phyloP scores from a whole-genome alignment of 2,113 vertebrate genomes.

The Tenebrosternarchus preto region DNA sequence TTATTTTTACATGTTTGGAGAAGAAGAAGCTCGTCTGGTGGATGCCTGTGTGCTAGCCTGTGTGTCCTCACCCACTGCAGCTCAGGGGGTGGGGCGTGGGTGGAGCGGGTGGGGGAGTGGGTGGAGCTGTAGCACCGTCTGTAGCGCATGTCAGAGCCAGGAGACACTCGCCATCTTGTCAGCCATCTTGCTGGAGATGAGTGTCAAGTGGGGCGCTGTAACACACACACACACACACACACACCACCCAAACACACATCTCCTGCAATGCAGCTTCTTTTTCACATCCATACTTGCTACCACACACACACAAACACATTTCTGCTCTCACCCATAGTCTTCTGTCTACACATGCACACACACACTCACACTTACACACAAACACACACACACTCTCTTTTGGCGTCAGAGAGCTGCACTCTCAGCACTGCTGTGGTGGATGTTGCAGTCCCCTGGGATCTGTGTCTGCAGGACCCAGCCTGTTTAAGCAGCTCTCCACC shows the following conservation, averaged over 20 bases:
- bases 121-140: neutral
- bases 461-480: slow-evolving; percentile 13
- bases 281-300: neutral
- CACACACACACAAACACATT: too few species aligned
- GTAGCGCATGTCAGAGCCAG: neutral
- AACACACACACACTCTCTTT: slow-evolving; percentile 13
- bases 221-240: neutral
- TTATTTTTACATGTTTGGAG: slow-evolving; percentile 77
- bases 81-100: slow-evolving; percentile 29
- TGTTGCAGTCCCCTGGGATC: slow-evolving; percentile 49
- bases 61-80: slow-evolving; percentile 7
- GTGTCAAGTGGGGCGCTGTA: neutral
- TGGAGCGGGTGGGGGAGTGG: slow-evolving; percentile 36
- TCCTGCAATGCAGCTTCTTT: neutral
- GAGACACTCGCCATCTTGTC: slow-evolving; percentile 55
- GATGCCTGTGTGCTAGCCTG: slow-evolving; percentile 10
- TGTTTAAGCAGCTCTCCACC: slow-evolving; percentile 18
- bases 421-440: slow-evolving; percentile 50
- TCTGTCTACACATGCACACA: neutral
- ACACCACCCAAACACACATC: slow-evolving; percentile 24
- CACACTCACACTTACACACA: neutral
- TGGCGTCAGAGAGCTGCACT: slow-evolving; percentile 35
- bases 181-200: slow-evolving; percentile 51
- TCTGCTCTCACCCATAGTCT: neutral
- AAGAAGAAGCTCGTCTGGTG: slow-evolving; percentile 56